A percentile compares a stretch with the other conserved stretches of the same genome.
Evolutionary conservation across 2,797 vertebrate species (phyloP).

Genomic region (Etheostoma perlongum): DNA sequence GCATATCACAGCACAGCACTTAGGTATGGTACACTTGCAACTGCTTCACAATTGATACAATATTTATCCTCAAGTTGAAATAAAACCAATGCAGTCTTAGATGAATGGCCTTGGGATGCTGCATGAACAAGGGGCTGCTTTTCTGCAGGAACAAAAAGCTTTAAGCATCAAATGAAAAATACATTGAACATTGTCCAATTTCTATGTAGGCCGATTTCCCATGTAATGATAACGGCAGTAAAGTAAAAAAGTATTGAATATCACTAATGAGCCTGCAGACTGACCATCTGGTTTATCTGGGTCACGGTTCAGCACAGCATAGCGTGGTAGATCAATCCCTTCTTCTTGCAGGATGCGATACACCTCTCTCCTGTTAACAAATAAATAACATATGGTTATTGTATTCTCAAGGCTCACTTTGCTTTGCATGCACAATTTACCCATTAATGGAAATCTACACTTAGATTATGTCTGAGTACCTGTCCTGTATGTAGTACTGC

Average conservation of each 20-base stretch:
- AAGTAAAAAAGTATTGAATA: not conserved
- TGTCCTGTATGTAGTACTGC: constrained; percentile 99
- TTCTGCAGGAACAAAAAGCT: not conserved
- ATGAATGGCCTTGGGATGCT: constrained; percentile 30
- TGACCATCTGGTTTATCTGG: constrained; percentile 95
- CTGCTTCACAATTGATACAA: constrained; percentile 66
- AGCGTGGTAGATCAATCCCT: constrained; percentile 97
- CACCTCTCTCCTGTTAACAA: constrained; percentile 91
- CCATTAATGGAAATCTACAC: not conserved
- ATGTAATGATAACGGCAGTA: not conserved
- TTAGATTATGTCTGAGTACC: constrained; percentile 77
- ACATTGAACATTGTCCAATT: no score
- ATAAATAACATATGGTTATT: not conserved
- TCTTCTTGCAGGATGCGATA: constrained; percentile 98
- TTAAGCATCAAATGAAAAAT: not conserved
- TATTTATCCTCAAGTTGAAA: constrained; percentile 69
- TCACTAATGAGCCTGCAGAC: constrained; percentile 28
- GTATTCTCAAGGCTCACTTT: not conserved
- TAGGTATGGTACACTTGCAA: constrained; percentile 48
- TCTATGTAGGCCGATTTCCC: not conserved
- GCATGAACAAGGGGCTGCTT: not conserved
- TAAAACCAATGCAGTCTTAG: constrained; percentile 53
- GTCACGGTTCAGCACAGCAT: constrained; percentile 96
- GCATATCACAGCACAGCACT: constrained; percentile 48
- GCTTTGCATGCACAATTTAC: not conserved